Evolutionary conservation across 2,797 vertebrate species (phyloP).

Genomic region (Otolemur crassicaudatus): DNA sequence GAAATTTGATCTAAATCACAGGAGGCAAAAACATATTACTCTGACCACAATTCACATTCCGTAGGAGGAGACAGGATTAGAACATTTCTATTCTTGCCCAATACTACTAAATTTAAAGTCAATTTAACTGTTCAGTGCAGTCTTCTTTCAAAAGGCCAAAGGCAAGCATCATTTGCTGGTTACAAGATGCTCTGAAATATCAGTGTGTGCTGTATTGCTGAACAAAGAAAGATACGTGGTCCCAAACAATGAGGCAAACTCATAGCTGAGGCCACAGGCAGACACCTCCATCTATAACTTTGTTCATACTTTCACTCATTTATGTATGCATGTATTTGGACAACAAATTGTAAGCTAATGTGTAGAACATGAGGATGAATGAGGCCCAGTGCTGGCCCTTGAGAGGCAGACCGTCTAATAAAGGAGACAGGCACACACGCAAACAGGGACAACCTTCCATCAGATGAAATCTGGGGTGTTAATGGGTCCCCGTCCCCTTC

Average conservation of each 20-base stretch:
- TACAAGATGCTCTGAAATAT: slow-evolving; percentile 72
- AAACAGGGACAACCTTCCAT: background rate
- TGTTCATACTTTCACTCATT: background rate
- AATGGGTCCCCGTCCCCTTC: background rate
- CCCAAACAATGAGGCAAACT: slow-evolving; percentile 59
- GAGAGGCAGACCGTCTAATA: background rate
- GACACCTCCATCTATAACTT: slow-evolving; percentile 52
- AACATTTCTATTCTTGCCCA: slow-evolving; percentile 86
- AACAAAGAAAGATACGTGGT: slow-evolving; percentile 44
- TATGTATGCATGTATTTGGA: background rate
- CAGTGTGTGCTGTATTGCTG: slow-evolving; percentile 49
- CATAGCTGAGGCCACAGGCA: slow-evolving; percentile 32
- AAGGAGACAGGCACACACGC: background rate
- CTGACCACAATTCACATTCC: slow-evolving; percentile 86
- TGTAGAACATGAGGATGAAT: background rate
- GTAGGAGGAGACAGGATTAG: slow-evolving; percentile 84
- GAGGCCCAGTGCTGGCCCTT: background rate
- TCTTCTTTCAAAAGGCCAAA: slow-evolving; percentile 73
- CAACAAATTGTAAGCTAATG: background rate
- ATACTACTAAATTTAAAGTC: slow-evolving; percentile 85
- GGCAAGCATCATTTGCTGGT: slow-evolving; percentile 71
- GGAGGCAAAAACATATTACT: slow-evolving; percentile 87
- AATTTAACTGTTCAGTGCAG: slow-evolving; percentile 76
- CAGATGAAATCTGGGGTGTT: background rate
- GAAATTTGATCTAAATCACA: slow-evolving; percentile 89